These are phyloP conservation scores for Acrocephalus kingi DNA, from an alignment of 2,113 vertebrate genomes.

Conservation along the genomic window DNA sequence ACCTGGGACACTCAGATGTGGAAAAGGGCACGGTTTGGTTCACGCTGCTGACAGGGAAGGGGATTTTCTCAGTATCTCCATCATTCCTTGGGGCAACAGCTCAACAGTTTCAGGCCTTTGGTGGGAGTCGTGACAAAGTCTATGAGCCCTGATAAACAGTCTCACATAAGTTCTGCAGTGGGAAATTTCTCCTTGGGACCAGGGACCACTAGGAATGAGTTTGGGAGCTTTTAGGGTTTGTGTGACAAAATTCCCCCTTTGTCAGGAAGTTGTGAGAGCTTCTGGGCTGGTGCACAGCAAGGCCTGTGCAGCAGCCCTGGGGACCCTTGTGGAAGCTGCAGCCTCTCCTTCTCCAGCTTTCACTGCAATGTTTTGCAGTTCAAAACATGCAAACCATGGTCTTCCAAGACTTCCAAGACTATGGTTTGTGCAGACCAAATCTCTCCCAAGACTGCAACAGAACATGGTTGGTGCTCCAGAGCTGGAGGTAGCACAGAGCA, in stretches of 20 bases:
- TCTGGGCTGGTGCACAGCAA: not conserved
- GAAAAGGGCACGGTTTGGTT: not conserved
- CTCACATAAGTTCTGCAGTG: not conserved
- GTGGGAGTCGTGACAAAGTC: not conserved
- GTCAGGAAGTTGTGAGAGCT: not conserved
- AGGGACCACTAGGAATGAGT: not conserved
- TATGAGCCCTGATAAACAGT: not conserved
- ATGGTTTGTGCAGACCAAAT: not conserved
- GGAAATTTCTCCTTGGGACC: not conserved
- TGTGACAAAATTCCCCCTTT: not conserved
- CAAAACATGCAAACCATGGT: not conserved
- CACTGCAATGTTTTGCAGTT: not conserved
- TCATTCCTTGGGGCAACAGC: not conserved
- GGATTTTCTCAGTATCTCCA: not conserved
- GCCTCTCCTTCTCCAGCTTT: not conserved
- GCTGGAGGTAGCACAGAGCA: not conserved
- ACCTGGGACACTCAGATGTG: not conserved
- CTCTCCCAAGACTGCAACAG: not conserved
- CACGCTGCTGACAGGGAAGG: not conserved
- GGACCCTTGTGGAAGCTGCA: not conserved
- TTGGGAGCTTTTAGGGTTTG: not conserved
- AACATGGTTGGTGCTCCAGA: not conserved
- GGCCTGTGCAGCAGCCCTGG: not conserved
- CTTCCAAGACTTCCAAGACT: not conserved
- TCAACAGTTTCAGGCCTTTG: not conserved